Evolutionary conservation across 2,113 vertebrate genomes (phyloP).

Genomic region (Apodemus speciosus): DNA sequence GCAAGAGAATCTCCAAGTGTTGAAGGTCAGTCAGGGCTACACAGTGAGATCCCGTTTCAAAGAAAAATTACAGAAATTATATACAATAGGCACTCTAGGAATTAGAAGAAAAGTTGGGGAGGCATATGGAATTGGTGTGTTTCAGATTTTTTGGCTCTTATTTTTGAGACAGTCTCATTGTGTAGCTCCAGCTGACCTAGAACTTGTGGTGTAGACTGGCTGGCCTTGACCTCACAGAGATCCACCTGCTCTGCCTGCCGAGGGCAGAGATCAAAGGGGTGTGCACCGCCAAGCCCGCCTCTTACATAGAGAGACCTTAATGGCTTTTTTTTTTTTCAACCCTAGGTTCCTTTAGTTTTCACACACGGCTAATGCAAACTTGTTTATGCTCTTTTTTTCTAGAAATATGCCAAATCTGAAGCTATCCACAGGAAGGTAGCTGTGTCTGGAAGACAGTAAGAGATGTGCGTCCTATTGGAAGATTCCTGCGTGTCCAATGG

Average conservation of each 20-base stretch:
- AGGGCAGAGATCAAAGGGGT: not conserved
- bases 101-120: constrained; percentile 13
- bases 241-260: not conserved
- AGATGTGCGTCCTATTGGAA: constrained; percentile 83
- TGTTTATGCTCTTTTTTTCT: constrained; percentile 29
- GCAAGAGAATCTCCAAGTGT: not conserved
- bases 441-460: not conserved
- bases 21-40: not conserved
- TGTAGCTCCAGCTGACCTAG: not conserved
- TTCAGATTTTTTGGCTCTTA: not conserved
- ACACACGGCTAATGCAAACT: constrained; percentile 8
- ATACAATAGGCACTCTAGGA: not conserved
- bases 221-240: not conserved
- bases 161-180: not conserved
- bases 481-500: constrained; percentile 76
- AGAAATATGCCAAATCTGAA: constrained; percentile 57
- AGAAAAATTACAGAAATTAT: not conserved
- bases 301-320: constrained; percentile 23
- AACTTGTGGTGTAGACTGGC: not conserved
- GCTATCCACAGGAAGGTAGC: not conserved
- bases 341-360: not conserved
- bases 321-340: not conserved
- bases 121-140: not conserved
- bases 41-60: not conserved
- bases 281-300: not conserved